Conservation (phyloP, 2,797 vertebrate species). For the Salmo trutta region DNA sequence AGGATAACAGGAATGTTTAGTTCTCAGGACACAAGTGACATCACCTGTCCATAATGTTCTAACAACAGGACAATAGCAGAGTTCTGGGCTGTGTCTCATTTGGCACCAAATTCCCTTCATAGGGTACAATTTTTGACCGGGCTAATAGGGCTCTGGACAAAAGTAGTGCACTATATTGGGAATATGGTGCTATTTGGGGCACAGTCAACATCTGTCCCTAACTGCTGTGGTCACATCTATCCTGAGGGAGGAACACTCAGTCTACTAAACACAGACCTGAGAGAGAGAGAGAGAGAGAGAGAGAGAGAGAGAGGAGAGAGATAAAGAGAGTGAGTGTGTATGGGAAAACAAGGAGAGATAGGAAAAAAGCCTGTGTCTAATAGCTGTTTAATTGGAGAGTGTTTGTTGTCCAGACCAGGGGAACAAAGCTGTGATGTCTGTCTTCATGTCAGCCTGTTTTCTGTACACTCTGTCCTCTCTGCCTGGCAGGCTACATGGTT, state of each 20-base stretch:
- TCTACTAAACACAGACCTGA: slow-evolving; percentile 42
- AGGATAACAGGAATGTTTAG: not conserved
- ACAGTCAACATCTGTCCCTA: slow-evolving; percentile 14
- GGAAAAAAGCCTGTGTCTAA: slow-evolving; percentile 24
- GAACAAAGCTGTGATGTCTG: not conserved
- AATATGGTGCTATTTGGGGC: not conserved
- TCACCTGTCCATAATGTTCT: not conserved
- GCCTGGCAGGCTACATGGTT: no score
- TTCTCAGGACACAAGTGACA: not conserved
- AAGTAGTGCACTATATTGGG: not conserved
- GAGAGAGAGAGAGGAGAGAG: slow-evolving; percentile 28
- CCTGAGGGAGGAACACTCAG: slow-evolving; percentile 44
- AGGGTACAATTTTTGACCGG: not conserved
- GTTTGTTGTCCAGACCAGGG: slow-evolving; percentile 43
- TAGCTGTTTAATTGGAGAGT: slow-evolving; percentile 60
- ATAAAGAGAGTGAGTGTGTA: slow-evolving; percentile 31
- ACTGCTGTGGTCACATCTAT: slow-evolving; percentile 52
- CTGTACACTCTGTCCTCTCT: no score
- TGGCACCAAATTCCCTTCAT: not conserved
- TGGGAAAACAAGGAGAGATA: slow-evolving; percentile 30
- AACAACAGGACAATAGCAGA: not conserved
- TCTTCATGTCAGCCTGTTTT: not conserved
- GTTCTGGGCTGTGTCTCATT: not conserved
- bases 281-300: slow-evolving; percentile 20
- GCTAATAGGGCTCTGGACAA: no score